Evolutionary conservation across 2,113 vertebrate species (phyloP).

Genomic region (Nannospalax galili): DNA sequence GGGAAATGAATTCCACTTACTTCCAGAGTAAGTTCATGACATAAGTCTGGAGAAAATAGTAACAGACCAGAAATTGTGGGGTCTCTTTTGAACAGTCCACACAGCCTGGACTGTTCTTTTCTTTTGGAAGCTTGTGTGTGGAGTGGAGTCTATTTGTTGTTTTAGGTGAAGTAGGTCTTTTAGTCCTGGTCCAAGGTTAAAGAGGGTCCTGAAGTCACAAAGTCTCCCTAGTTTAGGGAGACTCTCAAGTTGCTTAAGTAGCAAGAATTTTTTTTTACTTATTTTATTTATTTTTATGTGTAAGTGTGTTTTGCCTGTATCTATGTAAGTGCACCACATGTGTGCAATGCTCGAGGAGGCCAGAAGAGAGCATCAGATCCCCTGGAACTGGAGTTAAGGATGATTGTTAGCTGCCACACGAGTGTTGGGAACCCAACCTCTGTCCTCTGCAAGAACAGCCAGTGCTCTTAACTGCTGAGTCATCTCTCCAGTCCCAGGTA

Average conservation of each 20-base stretch:
- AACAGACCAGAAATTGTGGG: not conserved
- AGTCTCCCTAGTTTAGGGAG: not conserved
- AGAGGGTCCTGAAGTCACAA: not conserved
- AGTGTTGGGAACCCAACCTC: too few relatives aligned
- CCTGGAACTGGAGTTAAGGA: too few relatives aligned
- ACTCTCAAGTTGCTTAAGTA: not conserved
- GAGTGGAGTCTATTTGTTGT: not conserved
- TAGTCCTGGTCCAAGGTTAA: not conserved
- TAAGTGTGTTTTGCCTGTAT: too few relatives aligned
- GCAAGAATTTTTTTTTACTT: too few relatives aligned
- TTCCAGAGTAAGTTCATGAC: not conserved
- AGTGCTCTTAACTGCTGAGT: too few relatives aligned
- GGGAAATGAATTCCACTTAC: not conserved
- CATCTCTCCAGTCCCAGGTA: not conserved
- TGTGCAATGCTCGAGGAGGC: too few relatives aligned
- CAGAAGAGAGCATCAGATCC: too few relatives aligned
- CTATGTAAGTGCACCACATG: too few relatives aligned
- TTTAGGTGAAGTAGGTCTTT: not conserved
- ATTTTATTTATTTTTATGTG: too few relatives aligned
- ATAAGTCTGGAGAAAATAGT: not conserved
- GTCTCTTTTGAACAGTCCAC: not conserved
- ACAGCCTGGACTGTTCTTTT: not conserved
- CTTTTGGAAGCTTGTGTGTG: not conserved
- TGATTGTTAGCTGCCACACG: too few relatives aligned
- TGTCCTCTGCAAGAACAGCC: too few relatives aligned